phyloP scores from a whole-genome alignment of 2,888 invertebrate genomes.

The Tetheella fluctuosa region DNA sequence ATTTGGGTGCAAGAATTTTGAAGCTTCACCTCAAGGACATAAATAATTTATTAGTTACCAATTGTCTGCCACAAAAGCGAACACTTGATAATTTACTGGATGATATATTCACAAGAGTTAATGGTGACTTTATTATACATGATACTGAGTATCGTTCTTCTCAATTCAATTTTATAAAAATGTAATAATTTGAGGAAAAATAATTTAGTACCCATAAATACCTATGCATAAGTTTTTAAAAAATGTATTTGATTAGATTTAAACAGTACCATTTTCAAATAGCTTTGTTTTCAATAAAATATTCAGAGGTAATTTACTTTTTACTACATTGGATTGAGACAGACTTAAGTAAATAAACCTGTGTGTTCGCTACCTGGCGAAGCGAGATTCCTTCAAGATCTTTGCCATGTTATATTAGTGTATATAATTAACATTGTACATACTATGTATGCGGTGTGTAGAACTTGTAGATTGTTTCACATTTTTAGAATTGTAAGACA shows the following conservation, averaged over 20 bases:
- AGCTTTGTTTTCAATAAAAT: slow-evolving; percentile 19
- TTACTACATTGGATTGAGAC: no score
- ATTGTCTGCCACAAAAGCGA: slow-evolving; percentile 39
- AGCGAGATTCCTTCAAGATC: slow-evolving; percentile 52
- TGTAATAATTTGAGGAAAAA: neutral
- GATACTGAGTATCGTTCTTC: neutral
- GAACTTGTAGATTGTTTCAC: slow-evolving; percentile 74
- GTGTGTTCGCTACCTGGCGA: slow-evolving; percentile 50
- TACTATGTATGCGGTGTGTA: slow-evolving; percentile 81
- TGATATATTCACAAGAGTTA: neutral
- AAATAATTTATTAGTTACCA: slow-evolving; percentile 74
- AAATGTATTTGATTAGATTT: slow-evolving; percentile 14
- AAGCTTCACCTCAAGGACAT: slow-evolving; percentile 59
- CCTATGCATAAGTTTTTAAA: no score
- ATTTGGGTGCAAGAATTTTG: slow-evolving; percentile 34
- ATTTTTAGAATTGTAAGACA: slow-evolving; percentile 69
- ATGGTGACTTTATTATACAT: neutral
- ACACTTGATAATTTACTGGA: neutral
- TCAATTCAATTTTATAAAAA: neutral
- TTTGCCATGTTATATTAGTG: slow-evolving; percentile 71
- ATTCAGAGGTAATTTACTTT: slow-evolving; percentile 10
- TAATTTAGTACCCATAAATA: no score
- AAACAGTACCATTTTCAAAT: slow-evolving; percentile 19
- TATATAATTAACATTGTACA: slow-evolving; percentile 79
- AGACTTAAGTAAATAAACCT: slow-evolving; percentile 30